Evolutionary conservation across 2,888 invertebrate species (phyloP), one percentile per base, ranked within the genome.

Genomic region (Erannis defoliaria): DNA sequence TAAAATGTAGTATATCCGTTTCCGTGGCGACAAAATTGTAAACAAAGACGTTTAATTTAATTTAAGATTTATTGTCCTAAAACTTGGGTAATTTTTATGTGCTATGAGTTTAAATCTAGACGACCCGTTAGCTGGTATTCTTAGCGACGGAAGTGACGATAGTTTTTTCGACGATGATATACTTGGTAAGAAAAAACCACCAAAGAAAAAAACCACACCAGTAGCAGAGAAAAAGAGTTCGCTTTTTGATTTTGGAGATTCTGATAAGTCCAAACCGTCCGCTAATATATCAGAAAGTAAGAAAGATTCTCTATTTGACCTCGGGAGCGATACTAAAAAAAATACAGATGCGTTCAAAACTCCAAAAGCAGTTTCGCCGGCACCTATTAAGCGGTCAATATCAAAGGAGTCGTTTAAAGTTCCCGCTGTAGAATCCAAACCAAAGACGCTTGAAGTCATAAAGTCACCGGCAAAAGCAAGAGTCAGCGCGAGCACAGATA

Each of bases 81-180:
- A 26, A 26, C 4, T 0, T n/a, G n/a, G 2, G 16, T 10, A 18
- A n/a, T 38, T 19, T 18, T 38, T 38, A 8, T 9, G 1, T 18
- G 19, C 19, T 53, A 94, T 94, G 94, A 94, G 88, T 87, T 94
- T 94, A 71, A 94, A 94, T 78, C 76, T 94, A 29, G 94, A 95
- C 50, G 95, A 95, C 82, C 95, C 95, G 10, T 82, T 95, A 64
- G 95, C 94, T 29, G 95, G 95, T 74, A 92, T 94, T 74, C 84
- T 95, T 45, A 95, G 95, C 75, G 96, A 95, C 76, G 95, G 94
- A 60, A 95, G 95, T 72, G 95, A 95, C 72, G 96, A 96, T 73
- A 96, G 95, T 84, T 96, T 96, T 75, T 96, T 96, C 74, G 95
- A 95, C 69, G 94, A 95, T 70, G 94, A 94, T 69, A 93, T 90